Conservation (phyloP, 2,888 invertebrate species). For the Cryptosula pallasiana region DNA sequence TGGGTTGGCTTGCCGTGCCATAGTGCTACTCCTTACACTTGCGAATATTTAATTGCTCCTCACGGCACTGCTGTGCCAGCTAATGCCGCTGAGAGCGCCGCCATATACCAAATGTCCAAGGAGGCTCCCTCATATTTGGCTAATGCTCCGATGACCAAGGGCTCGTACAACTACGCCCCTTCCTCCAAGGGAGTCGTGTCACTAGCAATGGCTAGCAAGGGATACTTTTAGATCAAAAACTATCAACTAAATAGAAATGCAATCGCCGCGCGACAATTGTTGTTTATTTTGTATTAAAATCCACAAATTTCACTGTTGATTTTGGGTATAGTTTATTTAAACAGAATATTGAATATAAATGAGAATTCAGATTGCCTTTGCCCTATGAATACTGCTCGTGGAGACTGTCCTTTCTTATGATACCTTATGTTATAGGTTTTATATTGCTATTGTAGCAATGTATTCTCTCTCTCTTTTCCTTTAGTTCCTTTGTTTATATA, state of each 20-base stretch:
- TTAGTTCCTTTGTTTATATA: not conserved
- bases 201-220: constrained; percentile 15
- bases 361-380: not conserved
- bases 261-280: too few relatives aligned
- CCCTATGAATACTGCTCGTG: not conserved
- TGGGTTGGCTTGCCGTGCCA: constrained; percentile 16
- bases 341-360: not conserved
- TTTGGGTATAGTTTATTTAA: not conserved
- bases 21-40: not conserved
- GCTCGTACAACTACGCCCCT: not conserved
- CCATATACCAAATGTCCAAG: not conserved
- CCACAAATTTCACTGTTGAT: too few relatives aligned
- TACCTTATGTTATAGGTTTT: too few relatives aligned
- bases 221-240: not conserved
- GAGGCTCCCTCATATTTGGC: constrained; percentile 7
- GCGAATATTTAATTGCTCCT: not conserved
- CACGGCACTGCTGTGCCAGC: not conserved
- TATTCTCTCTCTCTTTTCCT: not conserved
- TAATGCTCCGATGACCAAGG: not conserved
- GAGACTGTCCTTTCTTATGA: not conserved
- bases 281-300: too few relatives aligned
- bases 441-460: not conserved
- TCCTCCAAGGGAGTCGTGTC: not conserved
- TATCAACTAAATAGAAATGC: too few relatives aligned
- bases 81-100: not conserved